Evolutionary conservation across 2,888 invertebrate genomes (phyloP).

Genomic region (Pyrochroa serraticornis): DNA sequence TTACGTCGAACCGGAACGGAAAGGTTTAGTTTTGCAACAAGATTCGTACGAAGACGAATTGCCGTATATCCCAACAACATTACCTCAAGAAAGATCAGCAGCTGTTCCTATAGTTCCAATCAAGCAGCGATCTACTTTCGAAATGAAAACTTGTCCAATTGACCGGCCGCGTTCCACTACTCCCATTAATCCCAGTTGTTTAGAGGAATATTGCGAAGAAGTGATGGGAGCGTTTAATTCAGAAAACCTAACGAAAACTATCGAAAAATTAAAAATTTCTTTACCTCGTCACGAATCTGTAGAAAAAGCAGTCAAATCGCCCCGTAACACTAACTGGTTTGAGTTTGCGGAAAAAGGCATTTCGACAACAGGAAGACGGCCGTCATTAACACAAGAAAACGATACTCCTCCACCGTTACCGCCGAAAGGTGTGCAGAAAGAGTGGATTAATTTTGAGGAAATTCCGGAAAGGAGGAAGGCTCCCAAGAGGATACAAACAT

Average conservation of each 20-base stretch:
- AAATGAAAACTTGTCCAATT: conserved; percentile 72
- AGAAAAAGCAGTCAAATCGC: conserved; percentile 60
- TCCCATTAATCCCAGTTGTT: conserved; percentile 72
- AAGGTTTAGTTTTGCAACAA: conserved; percentile 76
- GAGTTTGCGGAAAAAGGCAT: conserved; percentile 71
- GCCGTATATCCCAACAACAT: conserved; percentile 88
- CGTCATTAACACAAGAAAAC: conserved; percentile 42
- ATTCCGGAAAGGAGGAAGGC: conserved; percentile 82
- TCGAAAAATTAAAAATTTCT: conserved; percentile 73
- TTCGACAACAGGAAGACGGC: conserved; percentile 48
- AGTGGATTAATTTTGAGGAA: conserved; percentile 89
- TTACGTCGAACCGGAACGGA: conserved; percentile 71
- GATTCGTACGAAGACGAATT: conserved; percentile 85
- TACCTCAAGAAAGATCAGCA: conserved; percentile 83
- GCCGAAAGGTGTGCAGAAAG: conserved; percentile 58
- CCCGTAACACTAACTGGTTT: conserved; percentile 60
- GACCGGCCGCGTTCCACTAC: conserved; percentile 77
- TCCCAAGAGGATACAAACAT: conserved; percentile 81
- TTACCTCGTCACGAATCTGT: conserved; percentile 59
- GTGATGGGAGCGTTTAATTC: conserved; percentile 46
- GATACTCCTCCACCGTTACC: conserved; percentile 59
- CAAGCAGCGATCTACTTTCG: conserved; percentile 68
- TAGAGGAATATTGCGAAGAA: conserved; percentile 72
- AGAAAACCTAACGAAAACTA: conserved; percentile 51
- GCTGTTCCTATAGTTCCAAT: conserved; percentile 83